phyloP scores from a whole-genome alignment of 2,888 invertebrate genomes.

The Tenthredo livida region DNA sequence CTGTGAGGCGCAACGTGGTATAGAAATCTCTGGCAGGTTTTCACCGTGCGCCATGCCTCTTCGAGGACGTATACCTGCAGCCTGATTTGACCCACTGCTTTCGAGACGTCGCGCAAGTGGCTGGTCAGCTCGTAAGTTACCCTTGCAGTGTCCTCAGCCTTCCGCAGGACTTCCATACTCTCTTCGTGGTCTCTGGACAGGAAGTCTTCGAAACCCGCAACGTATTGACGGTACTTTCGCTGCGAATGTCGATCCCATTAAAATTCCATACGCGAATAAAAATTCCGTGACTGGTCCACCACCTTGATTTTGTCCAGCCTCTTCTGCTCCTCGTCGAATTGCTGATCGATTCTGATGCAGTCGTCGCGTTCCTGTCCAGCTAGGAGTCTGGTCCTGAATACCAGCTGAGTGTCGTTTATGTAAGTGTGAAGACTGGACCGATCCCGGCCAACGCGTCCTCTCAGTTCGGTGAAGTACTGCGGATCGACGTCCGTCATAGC shows the following conservation, averaged over 20 bases:
- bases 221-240: conserved; percentile 79
- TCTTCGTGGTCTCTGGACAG: conserved; percentile 82
- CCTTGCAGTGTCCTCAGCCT: conserved; percentile 79
- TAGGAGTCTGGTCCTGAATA: conserved; percentile 80
- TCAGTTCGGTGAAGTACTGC: conserved; percentile 83
- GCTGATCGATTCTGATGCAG: conserved; percentile 80
- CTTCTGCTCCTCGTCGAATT: conserved; percentile 80
- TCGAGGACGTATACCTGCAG: conserved; percentile 81
- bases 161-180: conserved; percentile 81
- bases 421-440: conserved; percentile 82
- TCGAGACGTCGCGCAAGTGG: conserved; percentile 61
- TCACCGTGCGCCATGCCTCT: conserved; percentile 82
- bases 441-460: conserved; percentile 82
- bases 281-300: neutral
- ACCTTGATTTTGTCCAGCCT: conserved; percentile 79
- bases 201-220: conserved; percentile 82
- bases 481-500: conserved; percentile 84
- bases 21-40: conserved; percentile 85
- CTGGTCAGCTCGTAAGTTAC: conserved; percentile 72
- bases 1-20: conserved; percentile 83
- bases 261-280: neutral
- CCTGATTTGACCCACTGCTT: conserved; percentile 67
- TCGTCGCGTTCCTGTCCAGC: conserved; percentile 79
- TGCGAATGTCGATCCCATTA: neutral
- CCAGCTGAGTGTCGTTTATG: conserved; percentile 79